Conservation (phyloP, 1,140 invertebrate genomes). For the Hylaeus anthracinus region DNA sequence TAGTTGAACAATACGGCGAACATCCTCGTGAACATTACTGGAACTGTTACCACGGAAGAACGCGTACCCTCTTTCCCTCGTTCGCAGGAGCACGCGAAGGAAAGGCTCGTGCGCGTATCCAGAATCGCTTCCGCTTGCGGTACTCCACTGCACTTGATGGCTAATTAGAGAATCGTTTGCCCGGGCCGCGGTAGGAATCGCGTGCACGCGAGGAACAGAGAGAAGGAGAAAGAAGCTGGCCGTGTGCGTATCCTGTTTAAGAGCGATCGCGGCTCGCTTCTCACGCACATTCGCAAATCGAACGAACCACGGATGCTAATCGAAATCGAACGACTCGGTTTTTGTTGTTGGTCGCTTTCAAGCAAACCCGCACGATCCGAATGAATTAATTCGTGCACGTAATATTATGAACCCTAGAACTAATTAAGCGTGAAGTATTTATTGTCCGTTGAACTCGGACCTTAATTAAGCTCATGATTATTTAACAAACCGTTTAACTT, state of each 20-base stretch:
- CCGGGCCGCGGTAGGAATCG: slow-evolving; percentile 34
- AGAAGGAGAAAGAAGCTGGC: not conserved
- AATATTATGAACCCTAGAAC: no score
- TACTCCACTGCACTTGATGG: slow-evolving; percentile 62
- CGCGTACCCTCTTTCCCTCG: slow-evolving; percentile 54
- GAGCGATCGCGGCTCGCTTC: slow-evolving; percentile 54
- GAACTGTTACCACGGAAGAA: slow-evolving; percentile 62
- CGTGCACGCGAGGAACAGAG: not conserved
- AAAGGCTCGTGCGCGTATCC: slow-evolving; percentile 44
- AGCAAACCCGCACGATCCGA: no score
- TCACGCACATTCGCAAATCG: slow-evolving; percentile 60
- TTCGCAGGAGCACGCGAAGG: slow-evolving; percentile 56
- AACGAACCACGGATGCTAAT: slow-evolving; percentile 45
- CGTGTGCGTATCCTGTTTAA: slow-evolving; percentile 43
- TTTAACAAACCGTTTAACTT: no score
- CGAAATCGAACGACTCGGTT: no score
- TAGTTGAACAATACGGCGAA: slow-evolving; percentile 42
- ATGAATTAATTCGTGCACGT: no score
- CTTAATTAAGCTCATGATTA: no score
- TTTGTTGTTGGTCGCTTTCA: no score
- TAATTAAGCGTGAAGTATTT: no score
- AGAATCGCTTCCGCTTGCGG: slow-evolving; percentile 74
- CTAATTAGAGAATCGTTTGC: slow-evolving; percentile 73
- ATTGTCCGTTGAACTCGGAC: no score
- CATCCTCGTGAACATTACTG: slow-evolving; percentile 48